Evolutionary conservation across 2,113 vertebrate species (phyloP).

Genomic region (Theristicus caerulescens): DNA sequence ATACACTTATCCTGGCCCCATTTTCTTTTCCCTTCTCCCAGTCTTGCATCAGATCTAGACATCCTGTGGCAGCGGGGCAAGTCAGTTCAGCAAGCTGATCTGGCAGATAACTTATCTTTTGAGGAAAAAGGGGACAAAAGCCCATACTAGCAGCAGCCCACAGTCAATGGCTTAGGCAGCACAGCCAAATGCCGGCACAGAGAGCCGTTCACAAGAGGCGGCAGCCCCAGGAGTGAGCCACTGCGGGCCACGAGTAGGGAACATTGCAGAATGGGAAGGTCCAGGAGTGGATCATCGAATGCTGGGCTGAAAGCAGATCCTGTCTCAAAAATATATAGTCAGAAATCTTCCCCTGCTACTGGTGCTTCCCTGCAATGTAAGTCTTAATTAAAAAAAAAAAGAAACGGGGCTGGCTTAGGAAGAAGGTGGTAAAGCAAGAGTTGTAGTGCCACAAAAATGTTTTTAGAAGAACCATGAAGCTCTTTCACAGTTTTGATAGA

Average conservation of each 20-base stretch:
- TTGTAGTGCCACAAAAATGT: not conserved
- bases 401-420: not conserved
- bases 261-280: not conserved
- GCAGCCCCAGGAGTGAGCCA: not conserved
- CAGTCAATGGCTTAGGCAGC: not conserved
- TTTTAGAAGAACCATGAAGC: not conserved
- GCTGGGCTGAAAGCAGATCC: not conserved
- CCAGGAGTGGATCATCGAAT: not conserved
- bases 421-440: not conserved
- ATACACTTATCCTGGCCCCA: not conserved
- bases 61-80: not conserved
- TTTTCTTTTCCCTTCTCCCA: not conserved
- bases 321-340: not conserved
- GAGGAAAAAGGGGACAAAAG: not conserved
- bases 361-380: not conserved
- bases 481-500: slow-evolving; percentile 14
- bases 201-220: accelerated
- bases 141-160: not conserved
- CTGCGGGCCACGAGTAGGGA: accelerated
- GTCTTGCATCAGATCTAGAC: not conserved
- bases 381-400: not conserved
- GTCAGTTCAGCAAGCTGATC: not conserved
- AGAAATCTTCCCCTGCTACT: not conserved
- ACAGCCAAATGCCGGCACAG: not conserved
- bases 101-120: not conserved